phyloP scores from a whole-genome alignment of 2,113 vertebrate genomes.

The Phalacrocorax carbo region DNA sequence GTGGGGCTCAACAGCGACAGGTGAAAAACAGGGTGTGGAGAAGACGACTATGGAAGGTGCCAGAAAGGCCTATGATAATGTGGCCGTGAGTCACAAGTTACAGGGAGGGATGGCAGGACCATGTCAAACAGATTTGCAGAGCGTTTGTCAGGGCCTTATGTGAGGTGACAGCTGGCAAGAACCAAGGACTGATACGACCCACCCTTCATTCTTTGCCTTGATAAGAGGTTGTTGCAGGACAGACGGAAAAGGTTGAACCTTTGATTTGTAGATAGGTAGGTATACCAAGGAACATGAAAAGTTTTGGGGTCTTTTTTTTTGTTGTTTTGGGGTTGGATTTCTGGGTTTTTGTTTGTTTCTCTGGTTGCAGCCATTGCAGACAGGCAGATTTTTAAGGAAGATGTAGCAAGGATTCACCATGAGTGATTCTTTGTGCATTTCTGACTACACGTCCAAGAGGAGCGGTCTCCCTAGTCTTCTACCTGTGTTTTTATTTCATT shows the following conservation, averaged over 20 bases:
- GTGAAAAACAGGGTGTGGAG: background rate
- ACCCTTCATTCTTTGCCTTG: background rate
- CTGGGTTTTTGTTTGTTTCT: background rate
- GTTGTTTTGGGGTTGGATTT: background rate
- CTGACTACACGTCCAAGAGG: background rate
- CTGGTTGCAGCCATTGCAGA: background rate
- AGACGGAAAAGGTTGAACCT: background rate
- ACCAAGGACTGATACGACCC: background rate
- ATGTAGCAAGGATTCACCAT: background rate
- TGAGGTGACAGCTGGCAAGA: background rate
- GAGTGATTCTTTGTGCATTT: background rate
- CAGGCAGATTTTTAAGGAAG: background rate
- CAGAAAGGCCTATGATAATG: background rate
- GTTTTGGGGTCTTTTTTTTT: background rate
- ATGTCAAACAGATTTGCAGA: background rate
- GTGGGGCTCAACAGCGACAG: background rate
- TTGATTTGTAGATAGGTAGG: background rate
- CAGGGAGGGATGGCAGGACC: background rate
- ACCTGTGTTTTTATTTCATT: background rate
- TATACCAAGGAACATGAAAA: background rate
- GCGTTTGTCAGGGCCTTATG: background rate
- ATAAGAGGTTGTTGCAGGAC: background rate
- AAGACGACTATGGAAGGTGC: background rate
- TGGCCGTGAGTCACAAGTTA: background rate
- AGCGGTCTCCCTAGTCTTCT: background rate